A percentile compares a stretch with the other conserved stretches of the same genome.
These are phyloP conservation scores for Deilephila porcellus DNA, from an alignment of 2,888 invertebrate species.

Conservation along the genomic window DNA sequence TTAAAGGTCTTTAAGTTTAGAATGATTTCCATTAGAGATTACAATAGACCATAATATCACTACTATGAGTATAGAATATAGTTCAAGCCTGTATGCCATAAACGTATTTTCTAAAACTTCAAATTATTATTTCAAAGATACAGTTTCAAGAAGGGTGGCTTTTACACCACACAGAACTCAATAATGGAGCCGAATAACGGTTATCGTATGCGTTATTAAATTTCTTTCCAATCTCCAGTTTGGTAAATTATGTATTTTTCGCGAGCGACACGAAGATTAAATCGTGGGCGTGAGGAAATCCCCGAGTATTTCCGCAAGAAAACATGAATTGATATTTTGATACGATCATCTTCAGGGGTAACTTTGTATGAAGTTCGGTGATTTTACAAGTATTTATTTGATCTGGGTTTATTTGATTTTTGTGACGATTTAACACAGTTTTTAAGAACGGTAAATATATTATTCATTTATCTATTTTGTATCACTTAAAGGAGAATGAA, in stretches of 20 bases:
- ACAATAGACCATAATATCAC: too few relatives aligned
- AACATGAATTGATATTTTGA: slow-evolving; percentile 24
- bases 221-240: slow-evolving; percentile 56
- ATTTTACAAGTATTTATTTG: background rate
- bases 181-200: slow-evolving; percentile 31
- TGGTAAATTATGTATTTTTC: slow-evolving; percentile 45
- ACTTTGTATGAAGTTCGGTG: background rate
- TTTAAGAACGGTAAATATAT: too few relatives aligned
- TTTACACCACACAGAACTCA: slow-evolving; percentile 5
- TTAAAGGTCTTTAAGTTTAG: too few relatives aligned
- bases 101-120: background rate
- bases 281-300: slow-evolving; percentile 26
- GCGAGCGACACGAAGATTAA: slow-evolving; percentile 27
- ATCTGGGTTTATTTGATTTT: background rate
- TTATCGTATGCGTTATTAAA: slow-evolving; percentile 49
- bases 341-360: slow-evolving; percentile 7
- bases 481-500: too few relatives aligned
- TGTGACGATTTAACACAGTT: too few relatives aligned
- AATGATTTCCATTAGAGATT: too few relatives aligned
- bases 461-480: too few relatives aligned
- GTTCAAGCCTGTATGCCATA: too few relatives aligned
- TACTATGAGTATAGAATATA: too few relatives aligned
- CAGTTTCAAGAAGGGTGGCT: background rate
- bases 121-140: background rate
- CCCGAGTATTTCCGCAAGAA: slow-evolving; percentile 18